Evolutionary conservation across 1,140 invertebrate species (phyloP).

Genomic region (Brachystomella parvula): DNA sequence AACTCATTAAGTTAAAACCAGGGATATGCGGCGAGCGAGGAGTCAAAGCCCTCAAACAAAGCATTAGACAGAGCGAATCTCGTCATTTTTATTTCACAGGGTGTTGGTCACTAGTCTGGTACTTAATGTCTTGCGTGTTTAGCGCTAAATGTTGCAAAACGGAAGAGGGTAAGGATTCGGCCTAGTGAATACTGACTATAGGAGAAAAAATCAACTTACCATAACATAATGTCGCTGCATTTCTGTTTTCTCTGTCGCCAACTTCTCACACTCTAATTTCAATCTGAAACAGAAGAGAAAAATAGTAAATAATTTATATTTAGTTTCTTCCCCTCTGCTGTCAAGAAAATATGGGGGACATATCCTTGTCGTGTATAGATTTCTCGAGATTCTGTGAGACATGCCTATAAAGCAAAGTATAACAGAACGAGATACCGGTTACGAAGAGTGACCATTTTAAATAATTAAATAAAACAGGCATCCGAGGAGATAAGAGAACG

Average conservation of each 20-base stretch:
- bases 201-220: slow-evolving; percentile 56
- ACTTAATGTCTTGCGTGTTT: neutral
- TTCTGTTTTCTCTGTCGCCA: slow-evolving; percentile 91
- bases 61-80: neutral
- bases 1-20: neutral
- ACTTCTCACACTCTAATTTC: slow-evolving; percentile 81
- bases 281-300: slow-evolving; percentile 54
- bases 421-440: too few species aligned
- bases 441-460: too few species aligned
- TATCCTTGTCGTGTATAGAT: too few species aligned
- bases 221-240: slow-evolving; percentile 59
- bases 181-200: neutral
- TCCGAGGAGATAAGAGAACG: too few species aligned
- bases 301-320: neutral
- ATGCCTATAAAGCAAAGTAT: too few species aligned
- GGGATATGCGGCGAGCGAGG: neutral
- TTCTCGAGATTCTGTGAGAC: too few species aligned
- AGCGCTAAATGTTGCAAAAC: neutral
- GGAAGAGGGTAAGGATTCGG: neutral
- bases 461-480: too few species aligned
- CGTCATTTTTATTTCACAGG: too few species aligned
- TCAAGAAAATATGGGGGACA: too few species aligned
- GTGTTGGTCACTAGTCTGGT: too few species aligned
- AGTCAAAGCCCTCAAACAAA: neutral
- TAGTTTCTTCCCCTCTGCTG: too few species aligned